Evolutionary conservation across 2,113 vertebrate genomes (phyloP), one percentile per base, ranked within the genome.

Genomic region (Xenopus laevis): DNA sequence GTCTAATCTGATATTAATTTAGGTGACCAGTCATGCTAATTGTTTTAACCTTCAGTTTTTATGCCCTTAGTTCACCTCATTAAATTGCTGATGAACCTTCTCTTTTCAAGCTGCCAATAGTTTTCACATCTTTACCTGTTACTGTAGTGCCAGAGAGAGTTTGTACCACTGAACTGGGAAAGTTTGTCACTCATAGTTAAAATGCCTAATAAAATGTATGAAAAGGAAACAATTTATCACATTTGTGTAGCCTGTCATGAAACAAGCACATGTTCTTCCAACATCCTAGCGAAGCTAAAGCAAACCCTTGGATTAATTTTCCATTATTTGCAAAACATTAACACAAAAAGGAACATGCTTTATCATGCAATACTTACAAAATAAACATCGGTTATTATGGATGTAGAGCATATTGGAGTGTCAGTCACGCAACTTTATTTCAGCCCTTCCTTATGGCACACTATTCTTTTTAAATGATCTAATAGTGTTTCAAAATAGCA

Each of bases 31-130:
- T 16, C 74, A 64, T 70, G 58, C 67, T 77, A 77, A 77, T 77
- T 70, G 60, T 70, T 77, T 77, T 77, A 77, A 77, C 74, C 74
- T 77, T 77, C 67, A 64, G 47, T 77, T 77, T 77, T 70, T 77
- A 77, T 69, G 74, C 74, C 74, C 66, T 69, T 70, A 45, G 60
- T 65, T 70, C 60, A 77, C 74, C 66, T 77, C 74, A 77, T 77
- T 77, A 64, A 70, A 77, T 77, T 63, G 44, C 67, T 57, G 74
- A 77, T 70, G 67, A 77, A 77, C 67, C 67, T 70, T 70, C 60
- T 57, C 30, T 77, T 77, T 67, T 64, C 46, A 50, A 77, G 66
- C 74, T 77, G 74, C 70, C 67, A 64, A 77, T 70, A 64, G 66
- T 64, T 77, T 55, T 55, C 33, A 65, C 23, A 55, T 68, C 20